These are phyloP conservation scores for Geophilus truncorum DNA, from an alignment of 2,888 invertebrate species.

Conservation along the genomic window DNA sequence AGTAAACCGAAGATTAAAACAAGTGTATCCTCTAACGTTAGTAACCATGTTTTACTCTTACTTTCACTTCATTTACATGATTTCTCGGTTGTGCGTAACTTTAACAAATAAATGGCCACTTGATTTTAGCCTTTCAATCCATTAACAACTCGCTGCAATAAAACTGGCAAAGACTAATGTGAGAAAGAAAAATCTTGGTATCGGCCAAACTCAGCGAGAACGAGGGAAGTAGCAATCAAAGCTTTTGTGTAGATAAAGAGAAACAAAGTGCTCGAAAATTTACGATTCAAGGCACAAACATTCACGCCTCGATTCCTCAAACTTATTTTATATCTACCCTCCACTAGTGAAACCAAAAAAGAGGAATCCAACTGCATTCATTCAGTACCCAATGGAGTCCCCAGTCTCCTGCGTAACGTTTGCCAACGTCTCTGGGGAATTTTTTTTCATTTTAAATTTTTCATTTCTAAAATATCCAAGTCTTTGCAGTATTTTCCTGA, in stretches of 20 bases:
- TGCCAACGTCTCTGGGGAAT: neutral
- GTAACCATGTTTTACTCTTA: too few relatives aligned
- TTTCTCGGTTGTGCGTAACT: too few relatives aligned
- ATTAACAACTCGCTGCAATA: neutral
- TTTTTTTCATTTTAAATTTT: neutral
- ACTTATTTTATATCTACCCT: neutral
- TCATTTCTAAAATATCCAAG: neutral
- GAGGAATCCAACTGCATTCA: neutral
- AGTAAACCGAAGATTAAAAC: too few relatives aligned
- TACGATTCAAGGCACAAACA: slow-evolving; percentile 3
- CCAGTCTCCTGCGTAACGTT: neutral
- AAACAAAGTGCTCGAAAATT: neutral
- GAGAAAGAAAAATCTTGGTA: neutral
- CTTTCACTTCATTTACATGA: too few relatives aligned
- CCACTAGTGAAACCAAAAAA: neutral
- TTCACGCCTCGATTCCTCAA: neutral
- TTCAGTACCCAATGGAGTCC: slow-evolving; percentile 6
- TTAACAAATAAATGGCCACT: too few relatives aligned
- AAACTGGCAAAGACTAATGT: neutral
- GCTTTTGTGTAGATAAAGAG: neutral
- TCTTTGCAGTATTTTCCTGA: neutral
- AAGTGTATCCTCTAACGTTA: too few relatives aligned
- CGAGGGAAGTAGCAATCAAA: neutral
- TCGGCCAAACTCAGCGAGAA: neutral
- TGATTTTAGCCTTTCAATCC: too few relatives aligned